Percentiles rank a stretch among this genome's conserved stretches.
Evolutionary conservation across 2,797 vertebrate genomes (phyloP).

Genomic region (Rhinophrynus dorsalis): DNA sequence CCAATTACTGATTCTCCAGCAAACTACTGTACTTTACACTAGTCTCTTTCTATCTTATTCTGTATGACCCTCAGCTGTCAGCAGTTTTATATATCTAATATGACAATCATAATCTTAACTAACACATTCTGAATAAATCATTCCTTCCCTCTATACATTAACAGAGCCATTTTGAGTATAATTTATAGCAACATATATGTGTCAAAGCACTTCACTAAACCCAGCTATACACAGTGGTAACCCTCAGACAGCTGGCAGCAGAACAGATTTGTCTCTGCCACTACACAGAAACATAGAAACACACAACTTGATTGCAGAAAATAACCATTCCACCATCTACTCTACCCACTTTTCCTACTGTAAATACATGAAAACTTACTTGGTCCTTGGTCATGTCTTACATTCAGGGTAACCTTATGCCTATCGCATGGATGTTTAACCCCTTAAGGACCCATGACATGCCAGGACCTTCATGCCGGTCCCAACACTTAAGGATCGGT

Average conservation of each 20-base stretch:
- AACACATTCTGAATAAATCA: conserved; percentile 11
- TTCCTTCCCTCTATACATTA: conserved; percentile 3
- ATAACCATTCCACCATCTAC: background rate
- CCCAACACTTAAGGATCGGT: too few species aligned
- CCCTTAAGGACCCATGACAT: too few species aligned
- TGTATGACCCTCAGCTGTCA: conserved; percentile 25
- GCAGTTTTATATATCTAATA: conserved; percentile 30
- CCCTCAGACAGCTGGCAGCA: conserved; percentile 5
- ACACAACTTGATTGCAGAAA: too few species aligned
- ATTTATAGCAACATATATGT: conserved; percentile 26
- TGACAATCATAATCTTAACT: conserved; percentile 30
- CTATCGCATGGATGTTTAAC: too few species aligned
- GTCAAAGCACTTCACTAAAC: conserved; percentile 34
- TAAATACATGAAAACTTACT: too few species aligned
- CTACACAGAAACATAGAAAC: too few species aligned
- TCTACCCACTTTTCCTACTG: conserved; percentile 4
- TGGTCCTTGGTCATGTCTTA: too few species aligned
- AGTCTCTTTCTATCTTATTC: background rate
- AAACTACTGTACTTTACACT: background rate
- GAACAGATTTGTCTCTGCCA: background rate
- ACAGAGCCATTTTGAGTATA: conserved; percentile 29
- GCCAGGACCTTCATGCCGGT: too few species aligned
- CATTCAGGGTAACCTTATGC: too few species aligned
- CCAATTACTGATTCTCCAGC: conserved; percentile 17
- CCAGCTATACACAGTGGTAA: conserved; percentile 1